A percentile compares a stretch with the other conserved stretches of the same genome.
phyloP scores from a whole-genome alignment of 2,888 invertebrate genomes.

The Drosophila falleni region DNA sequence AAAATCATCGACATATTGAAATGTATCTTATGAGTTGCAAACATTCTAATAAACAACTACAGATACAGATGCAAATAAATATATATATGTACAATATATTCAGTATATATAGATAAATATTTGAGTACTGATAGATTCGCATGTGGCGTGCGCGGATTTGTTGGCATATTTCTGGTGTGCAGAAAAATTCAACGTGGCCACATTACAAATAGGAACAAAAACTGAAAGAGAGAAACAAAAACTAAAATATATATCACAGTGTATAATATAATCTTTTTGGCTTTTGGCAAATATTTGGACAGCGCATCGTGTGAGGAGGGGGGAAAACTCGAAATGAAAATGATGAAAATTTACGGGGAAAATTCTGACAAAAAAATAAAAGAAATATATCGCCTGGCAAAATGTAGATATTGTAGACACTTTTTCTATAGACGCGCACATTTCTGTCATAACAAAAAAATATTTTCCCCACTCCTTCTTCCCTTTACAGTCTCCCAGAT shows the following conservation, averaged over 20 bases:
- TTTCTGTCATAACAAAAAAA: conserved; percentile 78
- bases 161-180: conserved; percentile 47
- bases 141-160: conserved; percentile 38
- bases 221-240: neutral
- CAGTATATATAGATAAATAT: neutral
- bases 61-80: conserved; percentile 3
- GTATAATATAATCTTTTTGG: conserved; percentile 70
- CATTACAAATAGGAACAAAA: conserved; percentile 58
- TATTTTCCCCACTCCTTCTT: conserved; percentile 42
- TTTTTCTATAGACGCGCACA: conserved; percentile 57
- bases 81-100: neutral
- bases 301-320: conserved; percentile 18
- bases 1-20: conserved; percentile 55
- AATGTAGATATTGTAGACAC: conserved; percentile 50
- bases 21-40: conserved; percentile 36
- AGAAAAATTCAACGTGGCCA: conserved; percentile 50
- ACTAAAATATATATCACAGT: conserved; percentile 45
- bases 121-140: conserved; percentile 40
- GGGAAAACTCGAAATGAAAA: conserved; percentile 43
- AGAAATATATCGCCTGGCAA: conserved; percentile 1
- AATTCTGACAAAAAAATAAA: conserved; percentile 17
- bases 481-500: neutral
- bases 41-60: conserved; percentile 14
- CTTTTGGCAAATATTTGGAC: conserved; percentile 72
- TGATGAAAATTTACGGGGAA: conserved; percentile 44